Percentiles rank a stretch among this genome's conserved stretches.
phyloP scores from a whole-genome alignment of 2,113 vertebrate genomes.

The Sialia sialis region DNA sequence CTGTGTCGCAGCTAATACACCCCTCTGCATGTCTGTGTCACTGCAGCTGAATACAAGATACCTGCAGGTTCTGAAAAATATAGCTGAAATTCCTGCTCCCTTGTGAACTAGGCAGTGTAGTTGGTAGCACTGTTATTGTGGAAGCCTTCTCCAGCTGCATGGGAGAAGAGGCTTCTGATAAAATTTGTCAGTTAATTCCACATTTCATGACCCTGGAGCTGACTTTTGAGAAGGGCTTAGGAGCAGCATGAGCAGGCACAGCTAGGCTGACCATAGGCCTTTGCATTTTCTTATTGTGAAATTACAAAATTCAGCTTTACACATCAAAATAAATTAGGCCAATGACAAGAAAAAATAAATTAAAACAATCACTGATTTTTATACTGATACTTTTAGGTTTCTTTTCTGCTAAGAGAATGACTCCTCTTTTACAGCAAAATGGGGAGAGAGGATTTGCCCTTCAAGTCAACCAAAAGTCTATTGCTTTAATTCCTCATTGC shows the following conservation, averaged over 20 bases:
- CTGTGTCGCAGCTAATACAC: too few species aligned
- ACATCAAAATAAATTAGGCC: neutral
- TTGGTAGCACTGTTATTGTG: neutral
- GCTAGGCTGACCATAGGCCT: neutral
- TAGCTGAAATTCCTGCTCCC: neutral
- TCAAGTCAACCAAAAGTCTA: slow-evolving; percentile 43
- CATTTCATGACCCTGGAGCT: neutral
- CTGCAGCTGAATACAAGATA: neutral
- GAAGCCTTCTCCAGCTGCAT: neutral
- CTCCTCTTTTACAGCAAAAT: neutral
- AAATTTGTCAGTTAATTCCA: neutral
- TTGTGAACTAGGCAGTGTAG: neutral
- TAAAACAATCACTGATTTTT: neutral
- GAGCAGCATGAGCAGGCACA: neutral
- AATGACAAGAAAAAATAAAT: neutral
- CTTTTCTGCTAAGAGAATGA: neutral
- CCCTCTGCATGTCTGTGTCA: neutral
- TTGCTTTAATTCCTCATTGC: slow-evolving; percentile 36
- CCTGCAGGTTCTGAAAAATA: neutral
- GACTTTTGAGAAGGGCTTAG: neutral
- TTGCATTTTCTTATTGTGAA: neutral
- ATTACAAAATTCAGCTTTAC: neutral
- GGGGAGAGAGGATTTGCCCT: slow-evolving; percentile 31
- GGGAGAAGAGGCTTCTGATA: neutral
- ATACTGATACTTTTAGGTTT: neutral